Base-by-base conservation (phyloP, 1,140 invertebrate genomes). In the Penaeus indicus region DNA sequence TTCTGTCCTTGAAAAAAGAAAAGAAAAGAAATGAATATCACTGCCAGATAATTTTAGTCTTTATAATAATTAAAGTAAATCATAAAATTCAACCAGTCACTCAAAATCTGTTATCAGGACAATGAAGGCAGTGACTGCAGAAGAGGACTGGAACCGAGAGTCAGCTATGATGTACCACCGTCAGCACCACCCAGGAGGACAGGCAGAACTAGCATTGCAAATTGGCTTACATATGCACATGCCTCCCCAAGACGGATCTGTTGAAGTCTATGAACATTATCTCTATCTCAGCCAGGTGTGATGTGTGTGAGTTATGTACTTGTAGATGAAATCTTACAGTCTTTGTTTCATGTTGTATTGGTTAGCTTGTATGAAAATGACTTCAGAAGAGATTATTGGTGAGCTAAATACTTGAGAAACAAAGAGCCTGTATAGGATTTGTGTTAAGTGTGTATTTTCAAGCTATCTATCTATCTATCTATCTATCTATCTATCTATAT, bases 101-200 rank as follows among this genome's bases (percentile, higher is more conserved):
- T 13, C 54, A 54, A 54, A 47, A 54, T 54, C 16, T 54, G 54
- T 54, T 54, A 54, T 16, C 61, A 91, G 90, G 47, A 95, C 96
- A 5, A 93, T 96, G 91, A 91, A 90, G 88, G 94, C 94, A 27
- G 95, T 94, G 0, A 94, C 94, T 3, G 91, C 47, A 21, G 62
- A 61, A 90, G 92, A 94, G 60, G 96, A 98, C 92, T 94, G 96
- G 83, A 91, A 92, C 42, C 92, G 95, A 42, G 91, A 93, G 8
- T 96, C 95, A 82, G 90, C 94, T 1, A 95, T 96, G 69, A 93
- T 97, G 88, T 91, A 94, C 64, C 95, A 97, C 92, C 94, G 98
- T 42, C 97, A 99, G 92, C 98, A 99, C 93, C 95, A 96, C 92
- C 95, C 95, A 0, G 92, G 92, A 75, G 97, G 97, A 63, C 95